Conservation (phyloP, 1,140 invertebrate species). For the Papilio machaon region DNA sequence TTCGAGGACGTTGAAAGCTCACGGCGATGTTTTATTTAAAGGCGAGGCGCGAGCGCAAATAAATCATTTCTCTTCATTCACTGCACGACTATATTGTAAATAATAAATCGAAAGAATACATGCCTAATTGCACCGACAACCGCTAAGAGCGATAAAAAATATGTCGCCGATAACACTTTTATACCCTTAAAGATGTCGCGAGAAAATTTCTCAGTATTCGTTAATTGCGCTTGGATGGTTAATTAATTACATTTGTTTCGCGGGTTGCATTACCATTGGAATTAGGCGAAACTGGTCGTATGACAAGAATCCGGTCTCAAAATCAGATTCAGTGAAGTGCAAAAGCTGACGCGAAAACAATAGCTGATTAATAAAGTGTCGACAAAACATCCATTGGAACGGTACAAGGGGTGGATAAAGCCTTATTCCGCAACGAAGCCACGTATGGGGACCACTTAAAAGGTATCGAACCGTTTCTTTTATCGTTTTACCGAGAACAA, state of each 20-base stretch:
- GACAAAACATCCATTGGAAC: slow-evolving; percentile 58
- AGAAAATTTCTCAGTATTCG: slow-evolving; percentile 49
- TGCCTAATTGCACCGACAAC: slow-evolving; percentile 61
- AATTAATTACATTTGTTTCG: slow-evolving; percentile 72
- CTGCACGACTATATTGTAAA: slow-evolving; percentile 70
- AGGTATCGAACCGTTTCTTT: slow-evolving; percentile 32
- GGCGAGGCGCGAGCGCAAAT: slow-evolving; percentile 70
- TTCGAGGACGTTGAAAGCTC: slow-evolving; percentile 76
- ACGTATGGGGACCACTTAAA: slow-evolving; percentile 30
- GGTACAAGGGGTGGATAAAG: slow-evolving; percentile 43
- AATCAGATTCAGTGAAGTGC: slow-evolving; percentile 76
- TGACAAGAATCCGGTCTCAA: slow-evolving; percentile 61
- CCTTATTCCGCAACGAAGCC: slow-evolving; percentile 20
- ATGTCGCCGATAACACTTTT: slow-evolving; percentile 39
- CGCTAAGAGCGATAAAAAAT: slow-evolving; percentile 22
- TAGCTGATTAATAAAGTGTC: slow-evolving; percentile 69
- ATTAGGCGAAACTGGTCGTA: slow-evolving; percentile 70
- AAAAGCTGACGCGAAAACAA: slow-evolving; percentile 76
- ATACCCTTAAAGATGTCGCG: slow-evolving; percentile 46
- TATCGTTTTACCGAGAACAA: slow-evolving; percentile 29
- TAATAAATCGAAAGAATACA: slow-evolving; percentile 69
- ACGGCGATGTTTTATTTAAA: slow-evolving; percentile 79
- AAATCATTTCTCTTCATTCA: slow-evolving; percentile 76
- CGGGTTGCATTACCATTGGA: slow-evolving; percentile 65
- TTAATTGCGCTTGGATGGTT: slow-evolving; percentile 56